Base-by-base conservation (phyloP, 2,888 invertebrate species). In the Geotrupes spiniger region DNA sequence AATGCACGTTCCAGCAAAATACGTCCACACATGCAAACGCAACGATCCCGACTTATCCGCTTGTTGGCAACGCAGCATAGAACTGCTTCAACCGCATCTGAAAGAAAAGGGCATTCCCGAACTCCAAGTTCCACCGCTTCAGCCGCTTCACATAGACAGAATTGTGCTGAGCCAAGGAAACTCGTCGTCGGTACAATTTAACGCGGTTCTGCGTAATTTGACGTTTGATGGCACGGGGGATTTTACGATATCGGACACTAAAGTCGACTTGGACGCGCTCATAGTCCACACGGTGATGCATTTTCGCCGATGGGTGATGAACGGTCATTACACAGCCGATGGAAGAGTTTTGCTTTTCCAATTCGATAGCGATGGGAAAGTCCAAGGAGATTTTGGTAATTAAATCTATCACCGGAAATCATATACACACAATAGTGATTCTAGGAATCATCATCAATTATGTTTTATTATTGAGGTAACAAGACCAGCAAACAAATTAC, bases 71-170 rank as follows among this genome's bases (percentile, higher is more conserved):
- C 57, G 64, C 4, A 63, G 65, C 8, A 54, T 65, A 4, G 58
- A 65, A 37, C 49, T 51, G 11, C 48, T 68, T 2, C 55, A 53
- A 21, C 65, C 68, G 0, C 56, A 55, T 46, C 47, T 70, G 11
- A 41, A 36, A 11, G 56, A 57, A 28, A 64, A 62, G 51, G 71
- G 70, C 4, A 59, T 70, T 31, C 68, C 69, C 3, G 67, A 68
- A 49, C 52, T 73, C 54, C 60, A 61, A 37, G 40, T 72, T 2
- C 63, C 66, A 2, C 37, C 64, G 5, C 53, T 71, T 10, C 69
- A 71, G 2, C 69, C 70, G 15, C 53, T 68, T 42, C 33, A 54
- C 14, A 49, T 65, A 42, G 55, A 62, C n/a, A 43, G 65, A 57
- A 46, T 67, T 9, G 51, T 52, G 8, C 38, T 66, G 16, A 56